Percentiles rank a stretch among this genome's conserved stretches.
Evolutionary conservation across 2,888 invertebrate genomes (phyloP).

Genomic region (Arctia plantaginis): DNA sequence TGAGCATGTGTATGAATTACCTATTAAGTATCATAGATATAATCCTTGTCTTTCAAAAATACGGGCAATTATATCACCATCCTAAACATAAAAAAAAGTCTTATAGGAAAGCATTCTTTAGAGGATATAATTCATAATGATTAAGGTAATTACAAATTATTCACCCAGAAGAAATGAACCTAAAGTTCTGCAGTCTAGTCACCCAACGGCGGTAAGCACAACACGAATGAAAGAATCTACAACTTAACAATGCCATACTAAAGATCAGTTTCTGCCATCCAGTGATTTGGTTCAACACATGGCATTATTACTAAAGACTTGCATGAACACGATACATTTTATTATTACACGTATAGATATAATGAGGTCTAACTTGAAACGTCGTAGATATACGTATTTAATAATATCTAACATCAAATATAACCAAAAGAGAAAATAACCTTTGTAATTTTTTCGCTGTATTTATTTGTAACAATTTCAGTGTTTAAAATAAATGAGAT

Average conservation of each 20-base stretch:
- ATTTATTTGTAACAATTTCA: constrained; percentile 58
- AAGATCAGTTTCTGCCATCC: constrained; percentile 71
- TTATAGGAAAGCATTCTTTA: background rate
- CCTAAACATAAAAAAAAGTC: background rate
- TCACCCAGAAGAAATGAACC: background rate
- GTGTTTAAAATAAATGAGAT: constrained; percentile 62
- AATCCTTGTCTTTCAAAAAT: background rate
- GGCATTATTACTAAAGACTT: constrained; percentile 59
- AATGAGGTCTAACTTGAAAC: constrained; percentile 63
- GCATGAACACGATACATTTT: constrained; percentile 60
- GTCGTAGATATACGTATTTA: constrained; percentile 56
- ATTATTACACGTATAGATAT: constrained; percentile 50
- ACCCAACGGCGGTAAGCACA: constrained; percentile 26
- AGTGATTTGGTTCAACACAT: constrained; percentile 58
- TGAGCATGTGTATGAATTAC: background rate
- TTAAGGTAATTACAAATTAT: constrained; percentile 4
- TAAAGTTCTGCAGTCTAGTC: constrained; percentile 24
- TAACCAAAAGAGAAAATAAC: constrained; percentile 64
- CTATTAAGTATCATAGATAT: background rate
- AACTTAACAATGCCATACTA: constrained; percentile 68
- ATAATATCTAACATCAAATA: constrained; percentile 69
- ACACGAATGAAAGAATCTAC: constrained; percentile 47
- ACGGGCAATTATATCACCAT: background rate
- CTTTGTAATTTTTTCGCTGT: constrained; percentile 65
- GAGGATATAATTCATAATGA: background rate